Percentiles rank a stretch among this genome's conserved stretches.
These are phyloP conservation scores for Agrotis segetum DNA, from an alignment of 2,888 invertebrate species.

Conservation along the genomic window DNA sequence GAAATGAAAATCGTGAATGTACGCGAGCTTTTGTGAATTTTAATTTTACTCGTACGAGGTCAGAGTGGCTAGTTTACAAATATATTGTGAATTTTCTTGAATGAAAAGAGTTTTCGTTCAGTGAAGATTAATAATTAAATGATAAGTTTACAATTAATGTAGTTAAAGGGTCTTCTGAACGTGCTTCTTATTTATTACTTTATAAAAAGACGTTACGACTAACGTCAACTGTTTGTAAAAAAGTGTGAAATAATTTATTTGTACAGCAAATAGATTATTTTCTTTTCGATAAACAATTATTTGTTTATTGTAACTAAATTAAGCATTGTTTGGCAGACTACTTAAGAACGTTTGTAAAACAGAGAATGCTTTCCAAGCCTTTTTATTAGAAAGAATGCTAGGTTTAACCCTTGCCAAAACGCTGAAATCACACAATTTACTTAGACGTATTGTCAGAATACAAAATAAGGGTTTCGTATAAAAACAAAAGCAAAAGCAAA, in stretches of 20 bases:
- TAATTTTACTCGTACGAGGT: conserved; percentile 53
- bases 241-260: too few species aligned
- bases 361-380: too few species aligned
- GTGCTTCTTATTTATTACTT: not conserved
- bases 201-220: too few species aligned
- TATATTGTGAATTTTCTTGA: conserved; percentile 13
- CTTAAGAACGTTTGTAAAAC: too few species aligned
- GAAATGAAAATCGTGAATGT: conserved; percentile 27
- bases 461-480: conserved; percentile 10
- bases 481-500: conserved; percentile 30
- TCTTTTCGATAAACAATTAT: too few species aligned
- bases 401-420: not conserved
- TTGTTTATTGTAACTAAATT: too few species aligned
- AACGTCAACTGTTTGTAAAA: too few species aligned
- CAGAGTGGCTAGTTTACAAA: conserved; percentile 26
- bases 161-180: not conserved
- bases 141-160: not conserved
- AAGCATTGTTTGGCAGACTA: too few species aligned
- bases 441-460: conserved; percentile 11
- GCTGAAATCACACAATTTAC: conserved; percentile 11
- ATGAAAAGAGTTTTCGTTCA: conserved; percentile 18
- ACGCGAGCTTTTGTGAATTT: conserved; percentile 60
- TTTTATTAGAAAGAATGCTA: not conserved
- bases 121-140: conserved; percentile 10
- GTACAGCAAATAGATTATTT: too few species aligned